phyloP scores from a whole-genome alignment of 2,797 vertebrate species.

The Apogon hyalosoma region DNA sequence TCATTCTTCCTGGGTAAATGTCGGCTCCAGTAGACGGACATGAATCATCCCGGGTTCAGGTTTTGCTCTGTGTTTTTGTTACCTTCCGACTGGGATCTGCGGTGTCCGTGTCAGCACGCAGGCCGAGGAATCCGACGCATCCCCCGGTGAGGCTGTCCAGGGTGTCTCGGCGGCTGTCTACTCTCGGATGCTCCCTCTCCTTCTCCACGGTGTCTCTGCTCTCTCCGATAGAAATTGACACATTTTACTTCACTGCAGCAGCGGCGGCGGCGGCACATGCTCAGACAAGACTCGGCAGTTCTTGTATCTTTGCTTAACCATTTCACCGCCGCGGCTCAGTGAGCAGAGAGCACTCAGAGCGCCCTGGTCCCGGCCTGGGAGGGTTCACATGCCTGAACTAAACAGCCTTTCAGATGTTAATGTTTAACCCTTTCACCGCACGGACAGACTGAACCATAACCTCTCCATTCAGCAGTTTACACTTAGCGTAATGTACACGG shows the following conservation, averaged over 20 bases:
- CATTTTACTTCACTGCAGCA: slow-evolving; percentile 83
- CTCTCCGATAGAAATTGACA: slow-evolving; percentile 77
- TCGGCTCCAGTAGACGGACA: slow-evolving; percentile 27
- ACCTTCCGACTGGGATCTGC: slow-evolving; percentile 59
- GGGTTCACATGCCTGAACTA: neutral
- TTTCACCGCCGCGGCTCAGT: slow-evolving; percentile 43
- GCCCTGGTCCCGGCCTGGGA: neutral
- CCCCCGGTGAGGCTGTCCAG: slow-evolving; percentile 22
- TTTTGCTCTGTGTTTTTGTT: neutral
- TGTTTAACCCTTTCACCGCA: neutral
- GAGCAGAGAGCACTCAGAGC: neutral
- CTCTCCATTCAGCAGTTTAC: neutral
- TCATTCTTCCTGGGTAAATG: slow-evolving; percentile 2
- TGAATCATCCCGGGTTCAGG: slow-evolving; percentile 44
- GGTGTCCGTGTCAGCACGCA: slow-evolving; percentile 43
- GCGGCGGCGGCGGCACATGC: slow-evolving; percentile 76
- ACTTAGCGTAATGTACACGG: too few species aligned
- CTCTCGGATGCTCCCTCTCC: slow-evolving; percentile 23
- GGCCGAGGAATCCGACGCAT: slow-evolving; percentile 35
- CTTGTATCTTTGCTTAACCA: slow-evolving; percentile 69
- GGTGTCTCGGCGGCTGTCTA: slow-evolving; percentile 26
- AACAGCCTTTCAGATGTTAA: neutral
- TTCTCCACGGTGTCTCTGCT: slow-evolving; percentile 54
- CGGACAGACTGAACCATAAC: neutral
- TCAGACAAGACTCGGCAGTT: slow-evolving; percentile 67